phyloP scores from a whole-genome alignment of 2,113 vertebrate genomes.

The Engystomops pustulosus region DNA sequence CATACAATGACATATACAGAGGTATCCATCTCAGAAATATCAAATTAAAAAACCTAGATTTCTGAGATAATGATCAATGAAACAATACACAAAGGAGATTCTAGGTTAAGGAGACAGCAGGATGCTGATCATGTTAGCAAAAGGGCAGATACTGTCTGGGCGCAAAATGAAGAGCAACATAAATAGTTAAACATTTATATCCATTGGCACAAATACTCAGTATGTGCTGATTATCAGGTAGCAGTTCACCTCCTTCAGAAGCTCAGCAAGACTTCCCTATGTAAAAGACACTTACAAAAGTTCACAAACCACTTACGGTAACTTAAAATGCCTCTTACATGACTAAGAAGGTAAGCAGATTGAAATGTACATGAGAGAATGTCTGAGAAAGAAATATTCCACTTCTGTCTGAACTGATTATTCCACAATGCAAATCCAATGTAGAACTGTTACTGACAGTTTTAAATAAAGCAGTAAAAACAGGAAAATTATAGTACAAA shows the following conservation, averaged over 20 bases:
- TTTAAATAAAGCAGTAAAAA: not conserved
- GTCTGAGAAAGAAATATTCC: not conserved
- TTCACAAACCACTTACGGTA: not conserved
- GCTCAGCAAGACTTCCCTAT: slow-evolving; percentile 1
- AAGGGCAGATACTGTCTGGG: slow-evolving; percentile 1
- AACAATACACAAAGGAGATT: not conserved
- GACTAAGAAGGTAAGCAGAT: not conserved
- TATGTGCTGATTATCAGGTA: slow-evolving; percentile 14
- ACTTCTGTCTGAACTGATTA: not conserved
- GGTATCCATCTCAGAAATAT: slow-evolving; percentile 6
- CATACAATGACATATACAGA: slow-evolving; percentile 13
- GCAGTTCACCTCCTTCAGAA: slow-evolving; percentile 10
- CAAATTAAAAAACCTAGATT: not conserved
- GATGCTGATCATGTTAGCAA: not conserved
- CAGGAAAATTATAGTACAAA: not conserved
- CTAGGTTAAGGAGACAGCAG: not conserved
- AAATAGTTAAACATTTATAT: slow-evolving; percentile 14
- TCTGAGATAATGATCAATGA: not conserved
- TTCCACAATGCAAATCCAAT: not conserved
- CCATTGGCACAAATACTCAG: not conserved
- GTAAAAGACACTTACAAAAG: not conserved
- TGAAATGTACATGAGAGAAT: not conserved
- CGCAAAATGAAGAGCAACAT: not conserved
- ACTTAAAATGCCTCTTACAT: not conserved
- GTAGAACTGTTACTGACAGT: not conserved